Evolutionary conservation across 1,140 invertebrate species (phyloP).

Genomic region (Archegozetes longisetosus): DNA sequence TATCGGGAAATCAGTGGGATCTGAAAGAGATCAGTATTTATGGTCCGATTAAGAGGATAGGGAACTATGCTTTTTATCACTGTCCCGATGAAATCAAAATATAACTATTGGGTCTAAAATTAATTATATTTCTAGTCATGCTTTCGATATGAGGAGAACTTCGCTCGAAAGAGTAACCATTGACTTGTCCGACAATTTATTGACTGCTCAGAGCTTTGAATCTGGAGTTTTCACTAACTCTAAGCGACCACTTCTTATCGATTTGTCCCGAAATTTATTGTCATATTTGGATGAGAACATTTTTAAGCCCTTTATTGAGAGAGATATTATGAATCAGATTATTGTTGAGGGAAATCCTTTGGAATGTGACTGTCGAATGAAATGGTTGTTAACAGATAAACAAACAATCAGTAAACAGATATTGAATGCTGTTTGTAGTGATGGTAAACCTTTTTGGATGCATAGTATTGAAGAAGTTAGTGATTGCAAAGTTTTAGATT

Average conservation of each 20-base stretch:
- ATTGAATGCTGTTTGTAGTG: neutral
- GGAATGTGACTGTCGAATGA: constrained; percentile 6
- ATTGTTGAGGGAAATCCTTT: neutral
- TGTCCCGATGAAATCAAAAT: neutral
- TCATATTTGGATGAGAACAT: neutral
- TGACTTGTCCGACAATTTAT: constrained; percentile 3
- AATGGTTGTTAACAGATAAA: neutral
- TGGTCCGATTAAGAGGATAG: neutral
- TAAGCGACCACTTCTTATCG: neutral
- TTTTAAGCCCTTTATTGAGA: constrained; percentile 6
- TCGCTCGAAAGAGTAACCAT: neutral
- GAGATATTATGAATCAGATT: neutral
- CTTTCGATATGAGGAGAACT: constrained; percentile 1
- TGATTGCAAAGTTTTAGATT: neutral
- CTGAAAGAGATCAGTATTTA: neutral
- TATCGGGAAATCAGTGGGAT: neutral
- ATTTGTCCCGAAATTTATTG: constrained; percentile 6
- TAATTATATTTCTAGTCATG: constrained; percentile 1
- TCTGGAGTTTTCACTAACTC: neutral
- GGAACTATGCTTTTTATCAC: neutral
- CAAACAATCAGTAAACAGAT: neutral
- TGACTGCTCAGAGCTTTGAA: constrained; percentile 4
- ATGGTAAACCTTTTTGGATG: neutral
- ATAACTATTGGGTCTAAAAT: neutral
- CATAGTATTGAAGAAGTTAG: neutral